phyloP scores from a whole-genome alignment of 2,113 vertebrate species.

The Malurus melanocephalus region DNA sequence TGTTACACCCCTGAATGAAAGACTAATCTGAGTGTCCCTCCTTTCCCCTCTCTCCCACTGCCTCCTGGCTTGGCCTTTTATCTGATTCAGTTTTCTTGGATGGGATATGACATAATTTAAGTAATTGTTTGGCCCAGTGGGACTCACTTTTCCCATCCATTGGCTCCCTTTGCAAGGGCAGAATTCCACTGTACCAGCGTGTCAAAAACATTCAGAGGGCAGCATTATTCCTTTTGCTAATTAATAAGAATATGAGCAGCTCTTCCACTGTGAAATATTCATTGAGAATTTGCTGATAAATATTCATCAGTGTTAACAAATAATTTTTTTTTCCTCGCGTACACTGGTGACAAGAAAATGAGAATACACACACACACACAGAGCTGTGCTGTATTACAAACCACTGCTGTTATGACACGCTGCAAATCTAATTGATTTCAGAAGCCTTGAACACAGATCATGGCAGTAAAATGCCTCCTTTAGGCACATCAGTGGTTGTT shows the following conservation, averaged over 20 bases:
- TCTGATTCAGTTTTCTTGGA: conserved; percentile 11
- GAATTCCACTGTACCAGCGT: neutral
- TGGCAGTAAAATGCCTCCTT: conserved; percentile 15
- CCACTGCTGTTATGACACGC: conserved; percentile 4
- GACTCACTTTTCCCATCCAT: conserved; percentile 15
- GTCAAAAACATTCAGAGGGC: neutral
- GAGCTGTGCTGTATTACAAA: neutral
- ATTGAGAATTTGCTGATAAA: conserved; percentile 41
- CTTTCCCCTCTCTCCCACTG: neutral
- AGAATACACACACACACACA: neutral
- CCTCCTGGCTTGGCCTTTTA: conserved; percentile 4
- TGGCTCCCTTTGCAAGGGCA: neutral
- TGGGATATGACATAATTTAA: neutral
- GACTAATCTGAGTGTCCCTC: neutral
- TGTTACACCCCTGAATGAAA: neutral
- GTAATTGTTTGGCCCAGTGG: conserved; percentile 17
- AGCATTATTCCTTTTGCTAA: conserved; percentile 20
- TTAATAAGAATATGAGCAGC: conserved; percentile 24
- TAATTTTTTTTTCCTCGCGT: conserved; percentile 23
- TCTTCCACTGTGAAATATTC: conserved; percentile 33
- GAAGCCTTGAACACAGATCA: conserved; percentile 12
- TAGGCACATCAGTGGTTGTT: neutral
- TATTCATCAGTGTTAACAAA: conserved; percentile 52
- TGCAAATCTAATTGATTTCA: conserved; percentile 38
- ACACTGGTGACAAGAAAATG: conserved; percentile 26